A percentile compares a stretch with the other conserved stretches of the same genome.
Conservation (phyloP, 1,140 invertebrate genomes). For the Psix sp. region DNA sequence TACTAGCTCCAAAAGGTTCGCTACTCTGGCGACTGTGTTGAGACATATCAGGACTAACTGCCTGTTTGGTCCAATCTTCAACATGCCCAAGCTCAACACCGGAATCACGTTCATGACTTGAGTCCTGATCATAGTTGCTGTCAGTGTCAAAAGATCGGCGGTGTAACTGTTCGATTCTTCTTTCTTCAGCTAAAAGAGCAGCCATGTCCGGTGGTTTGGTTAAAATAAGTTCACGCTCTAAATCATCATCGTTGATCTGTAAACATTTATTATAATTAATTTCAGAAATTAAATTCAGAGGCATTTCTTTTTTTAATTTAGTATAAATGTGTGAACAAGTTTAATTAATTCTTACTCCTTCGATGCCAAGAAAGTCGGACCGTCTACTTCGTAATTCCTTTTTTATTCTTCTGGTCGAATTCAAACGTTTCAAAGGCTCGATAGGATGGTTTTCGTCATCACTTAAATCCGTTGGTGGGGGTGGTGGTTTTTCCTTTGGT, state of each 20-base stretch:
- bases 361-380: slow-evolving; percentile 90
- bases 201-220: slow-evolving; percentile 88
- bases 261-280: slow-evolving; percentile 13
- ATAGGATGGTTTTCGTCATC: slow-evolving; percentile 75
- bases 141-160: slow-evolving; percentile 78
- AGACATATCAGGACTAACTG: slow-evolving; percentile 80
- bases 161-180: slow-evolving; percentile 85
- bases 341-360: slow-evolving; percentile 76
- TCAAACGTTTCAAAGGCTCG: slow-evolving; percentile 83
- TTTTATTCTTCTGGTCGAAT: slow-evolving; percentile 90
- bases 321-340: too few species aligned
- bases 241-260: slow-evolving; percentile 80
- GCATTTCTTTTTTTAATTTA: too few species aligned
- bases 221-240: slow-evolving; percentile 82
- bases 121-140: slow-evolving; percentile 76
- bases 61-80: slow-evolving; percentile 79
- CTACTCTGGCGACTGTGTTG: slow-evolving; percentile 87
- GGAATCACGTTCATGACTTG: slow-evolving; percentile 81
- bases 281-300: slow-evolving; percentile 1
- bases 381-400: slow-evolving; percentile 89
- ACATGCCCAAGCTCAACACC: slow-evolving; percentile 83
- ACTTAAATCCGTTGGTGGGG: slow-evolving; percentile 83
- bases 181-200: slow-evolving; percentile 86
- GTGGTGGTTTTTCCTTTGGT: slow-evolving; percentile 90
- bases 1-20: slow-evolving; percentile 81